These are phyloP conservation scores for Troides helena DNA, from an alignment of 2,888 invertebrate genomes.

Conservation along the genomic window DNA sequence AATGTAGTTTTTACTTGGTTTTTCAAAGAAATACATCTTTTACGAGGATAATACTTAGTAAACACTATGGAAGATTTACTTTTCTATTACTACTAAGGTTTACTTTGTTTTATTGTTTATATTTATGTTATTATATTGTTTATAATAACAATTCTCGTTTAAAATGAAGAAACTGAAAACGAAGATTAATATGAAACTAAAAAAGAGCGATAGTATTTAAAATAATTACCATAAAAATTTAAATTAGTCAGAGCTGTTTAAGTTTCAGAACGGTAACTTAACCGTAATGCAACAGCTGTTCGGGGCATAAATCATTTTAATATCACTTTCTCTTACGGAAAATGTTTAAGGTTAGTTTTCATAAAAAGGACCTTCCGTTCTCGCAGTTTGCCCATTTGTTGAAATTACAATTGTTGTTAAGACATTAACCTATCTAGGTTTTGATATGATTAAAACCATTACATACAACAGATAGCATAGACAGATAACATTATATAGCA, in stretches of 20 bases:
- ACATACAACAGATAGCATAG: no score
- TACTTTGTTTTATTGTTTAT: no score
- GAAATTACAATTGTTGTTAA: neutral
- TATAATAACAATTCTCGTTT: no score
- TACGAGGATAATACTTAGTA: no score
- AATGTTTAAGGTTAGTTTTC: conserved; percentile 10
- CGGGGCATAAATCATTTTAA: conserved; percentile 23
- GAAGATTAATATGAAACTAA: neutral
- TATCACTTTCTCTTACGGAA: conserved; percentile 13
- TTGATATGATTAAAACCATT: no score
- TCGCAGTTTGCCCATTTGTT: neutral
- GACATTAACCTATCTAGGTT: no score
- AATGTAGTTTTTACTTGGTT: no score
- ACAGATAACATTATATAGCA: no score
- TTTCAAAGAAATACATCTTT: no score
- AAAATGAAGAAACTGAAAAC: neutral
- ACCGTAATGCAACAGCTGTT: conserved; percentile 18
- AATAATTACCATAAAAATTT: conserved; percentile 3
- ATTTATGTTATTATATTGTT: no score
- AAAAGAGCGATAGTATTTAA: neutral
- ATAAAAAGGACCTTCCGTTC: neutral
- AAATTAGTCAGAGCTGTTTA: conserved; percentile 13
- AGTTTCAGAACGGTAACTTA: conserved; percentile 15
- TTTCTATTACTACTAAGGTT: no score
- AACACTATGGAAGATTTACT: no score